phyloP scores from a whole-genome alignment of 2,113 vertebrate species.

The Solea solea region DNA sequence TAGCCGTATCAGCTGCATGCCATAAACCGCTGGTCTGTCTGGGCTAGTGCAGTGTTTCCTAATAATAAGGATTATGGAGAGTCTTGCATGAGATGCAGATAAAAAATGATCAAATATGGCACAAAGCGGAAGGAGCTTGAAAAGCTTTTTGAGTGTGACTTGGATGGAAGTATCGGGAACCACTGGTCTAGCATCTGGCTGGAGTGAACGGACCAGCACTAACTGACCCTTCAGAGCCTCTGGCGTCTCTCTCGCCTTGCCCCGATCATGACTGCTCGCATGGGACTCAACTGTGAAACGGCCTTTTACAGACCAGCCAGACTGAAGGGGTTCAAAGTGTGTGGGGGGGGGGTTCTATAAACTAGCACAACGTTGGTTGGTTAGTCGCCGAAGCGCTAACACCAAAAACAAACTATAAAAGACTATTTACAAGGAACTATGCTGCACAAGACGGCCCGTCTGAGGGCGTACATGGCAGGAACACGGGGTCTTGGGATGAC shows the following conservation, averaged over 20 bases:
- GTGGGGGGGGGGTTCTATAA: slow-evolving; percentile 51
- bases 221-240: slow-evolving; percentile 66
- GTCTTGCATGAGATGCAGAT: slow-evolving; percentile 68
- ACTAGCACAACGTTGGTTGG: slow-evolving; percentile 78
- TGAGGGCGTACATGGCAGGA: slow-evolving; percentile 48
- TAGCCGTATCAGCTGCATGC: slow-evolving; percentile 78
- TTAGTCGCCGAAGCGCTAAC: slow-evolving; percentile 70
- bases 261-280: slow-evolving; percentile 73
- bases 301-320: slow-evolving; percentile 76
- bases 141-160: slow-evolving; percentile 46
- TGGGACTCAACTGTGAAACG: slow-evolving; percentile 75
- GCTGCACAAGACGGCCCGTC: slow-evolving; percentile 73
- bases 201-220: slow-evolving; percentile 65
- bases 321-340: slow-evolving; percentile 10
- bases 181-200: slow-evolving; percentile 73
- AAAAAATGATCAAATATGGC: slow-evolving; percentile 57
- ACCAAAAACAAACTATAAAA: slow-evolving; percentile 62
- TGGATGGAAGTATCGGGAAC: slow-evolving; percentile 56
- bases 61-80: slow-evolving; percentile 47
- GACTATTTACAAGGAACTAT: slow-evolving; percentile 71
- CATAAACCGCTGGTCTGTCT: slow-evolving; percentile 62
- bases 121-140: slow-evolving; percentile 49
- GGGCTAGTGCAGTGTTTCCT: slow-evolving; percentile 72
- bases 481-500: slow-evolving; percentile 47
- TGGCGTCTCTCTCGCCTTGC: slow-evolving; percentile 59